Evolutionary conservation across 2,797 vertebrate genomes (phyloP).

Genomic region (Platalea minor): DNA sequence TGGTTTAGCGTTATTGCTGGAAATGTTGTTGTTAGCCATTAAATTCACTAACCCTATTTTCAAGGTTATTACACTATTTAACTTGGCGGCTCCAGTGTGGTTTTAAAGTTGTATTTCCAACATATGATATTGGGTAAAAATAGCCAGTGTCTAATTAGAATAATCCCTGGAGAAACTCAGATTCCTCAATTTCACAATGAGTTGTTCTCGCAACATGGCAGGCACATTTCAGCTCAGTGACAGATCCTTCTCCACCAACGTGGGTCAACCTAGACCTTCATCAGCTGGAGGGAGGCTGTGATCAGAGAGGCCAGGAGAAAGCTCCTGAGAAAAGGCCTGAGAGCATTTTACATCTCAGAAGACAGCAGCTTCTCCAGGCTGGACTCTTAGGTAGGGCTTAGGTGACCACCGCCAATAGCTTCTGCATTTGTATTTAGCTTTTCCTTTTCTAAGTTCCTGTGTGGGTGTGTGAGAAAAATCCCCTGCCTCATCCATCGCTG

Average conservation of each 20-base stretch:
- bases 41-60: conserved; percentile 38
- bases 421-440: neutral
- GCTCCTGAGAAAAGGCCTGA: neutral
- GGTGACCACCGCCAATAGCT: neutral
- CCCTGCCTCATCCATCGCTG: neutral
- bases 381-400: neutral
- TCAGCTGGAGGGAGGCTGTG: neutral
- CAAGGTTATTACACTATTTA: conserved; percentile 38
- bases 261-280: neutral
- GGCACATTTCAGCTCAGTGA: neutral
- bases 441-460: neutral
- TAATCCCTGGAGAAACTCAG: conserved; percentile 21
- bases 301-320: neutral
- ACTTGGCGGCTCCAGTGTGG: conserved; percentile 25
- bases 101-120: conserved; percentile 24
- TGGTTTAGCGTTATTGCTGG: neutral
- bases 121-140: conserved; percentile 32
- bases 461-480: neutral
- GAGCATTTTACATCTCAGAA: neutral
- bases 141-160: conserved; percentile 21
- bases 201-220: neutral
- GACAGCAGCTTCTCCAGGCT: neutral
- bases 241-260: neutral
- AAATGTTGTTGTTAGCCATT: conserved; percentile 33
- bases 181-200: neutral